Base-by-base conservation (phyloP, 2,888 invertebrate genomes). In the Protula sp. region DNA sequence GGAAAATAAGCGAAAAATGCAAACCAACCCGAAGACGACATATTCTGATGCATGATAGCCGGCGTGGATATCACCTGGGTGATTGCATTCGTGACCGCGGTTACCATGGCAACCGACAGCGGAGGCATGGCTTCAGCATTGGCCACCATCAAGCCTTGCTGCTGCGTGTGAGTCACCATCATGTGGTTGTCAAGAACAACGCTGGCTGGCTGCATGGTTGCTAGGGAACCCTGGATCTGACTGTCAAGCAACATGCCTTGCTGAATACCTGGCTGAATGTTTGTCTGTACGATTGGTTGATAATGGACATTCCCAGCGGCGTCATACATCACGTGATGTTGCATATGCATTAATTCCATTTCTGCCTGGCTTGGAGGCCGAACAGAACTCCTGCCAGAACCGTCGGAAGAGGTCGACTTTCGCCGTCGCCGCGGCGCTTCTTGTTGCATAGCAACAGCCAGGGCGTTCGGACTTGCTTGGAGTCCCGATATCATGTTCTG, bases 61-160 rank as follows among this genome's bases (percentile, higher is more conserved):
- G 38, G 38, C 9, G 75, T 66, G 38, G 78, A 76, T 47, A 78
- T 75, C 38, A 78, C 74, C 64, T 76, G 76, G 26, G 75, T 71
- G 61, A 78, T 66, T 31, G 72, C 67, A 58, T 73, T 73, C 38
- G 76, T 75, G 3, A 77, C 75, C 55, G 72, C 69, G 48, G 73
- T 75, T 27, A 76, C 73, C 51, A 73, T 68, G 3, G 71, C 72
- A 26, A 76, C 67, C 29, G 77, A 73, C 30, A 76, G 61, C 3
- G 74, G 74, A 54, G 76, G 76, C 72, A 75, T 74, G 2, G 75
- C 69, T 5, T 71, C 66, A 62, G 72, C 73, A 56, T 74, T 54
- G 19, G 64, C 59, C 31, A 67, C 62, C 47, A 61, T 63, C 3
- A 71, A 67, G 51, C 67, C n/a, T 5, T 51, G 30, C 2, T 28